Percentiles rank a stretch among this genome's conserved stretches.
These are phyloP conservation scores for Centruroides sculpturatus DNA, from an alignment of 1,140 invertebrate species.

Conservation along the genomic window DNA sequence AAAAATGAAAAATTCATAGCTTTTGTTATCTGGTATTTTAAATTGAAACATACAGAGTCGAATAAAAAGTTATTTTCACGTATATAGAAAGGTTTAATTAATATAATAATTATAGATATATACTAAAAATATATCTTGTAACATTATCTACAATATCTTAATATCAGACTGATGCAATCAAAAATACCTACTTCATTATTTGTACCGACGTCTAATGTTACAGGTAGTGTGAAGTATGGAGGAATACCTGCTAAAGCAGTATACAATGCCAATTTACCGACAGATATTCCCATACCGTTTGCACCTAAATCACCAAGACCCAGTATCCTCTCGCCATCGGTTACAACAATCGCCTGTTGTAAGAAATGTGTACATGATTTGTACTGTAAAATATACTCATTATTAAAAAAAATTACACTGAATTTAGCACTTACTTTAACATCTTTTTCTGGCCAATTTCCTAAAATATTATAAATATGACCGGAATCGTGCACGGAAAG, in stretches of 20 bases:
- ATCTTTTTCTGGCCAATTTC: conserved; percentile 73
- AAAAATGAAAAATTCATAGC: too few species aligned
- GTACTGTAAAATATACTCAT: too few species aligned
- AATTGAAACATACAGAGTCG: too few species aligned
- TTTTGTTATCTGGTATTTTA: too few species aligned
- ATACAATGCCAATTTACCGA: conserved; percentile 87
- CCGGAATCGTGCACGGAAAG: conserved; percentile 92
- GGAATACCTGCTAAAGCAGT: conserved; percentile 85
- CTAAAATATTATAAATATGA: conserved; percentile 57
- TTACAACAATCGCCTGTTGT: conserved; percentile 72
- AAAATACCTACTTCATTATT: conserved; percentile 48
- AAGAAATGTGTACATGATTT: conserved; percentile 4
- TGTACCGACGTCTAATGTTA: conserved; percentile 83
- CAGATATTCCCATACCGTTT: conserved; percentile 89
- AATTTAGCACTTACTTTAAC: conserved; percentile 37
- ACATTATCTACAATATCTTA: too few species aligned
- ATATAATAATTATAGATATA: too few species aligned
- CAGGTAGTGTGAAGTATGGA: conserved; percentile 80
- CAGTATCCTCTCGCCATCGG: conserved; percentile 85
- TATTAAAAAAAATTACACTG: too few species aligned
- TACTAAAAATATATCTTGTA: too few species aligned
- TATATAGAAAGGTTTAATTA: too few species aligned
- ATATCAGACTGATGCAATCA: too few species aligned
- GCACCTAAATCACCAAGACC: conserved; percentile 86
- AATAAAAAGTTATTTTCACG: too few species aligned